A percentile compares a stretch with the other conserved stretches of the same genome.
phyloP scores from a whole-genome alignment of 2,797 vertebrate species.

The Leptoclinus maculatus region DNA sequence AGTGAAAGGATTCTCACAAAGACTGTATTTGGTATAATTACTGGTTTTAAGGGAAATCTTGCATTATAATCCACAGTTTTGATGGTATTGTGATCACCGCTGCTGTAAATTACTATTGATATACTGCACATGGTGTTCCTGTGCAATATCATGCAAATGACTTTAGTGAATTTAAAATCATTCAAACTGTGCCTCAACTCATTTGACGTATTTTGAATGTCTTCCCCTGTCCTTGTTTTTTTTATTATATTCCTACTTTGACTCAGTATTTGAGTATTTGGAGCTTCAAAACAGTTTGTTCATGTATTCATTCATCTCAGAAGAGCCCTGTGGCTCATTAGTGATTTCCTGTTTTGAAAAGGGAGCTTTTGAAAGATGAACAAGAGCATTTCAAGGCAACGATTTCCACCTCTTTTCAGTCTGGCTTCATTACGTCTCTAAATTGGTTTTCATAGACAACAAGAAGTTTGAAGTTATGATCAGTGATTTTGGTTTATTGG shows the following conservation, averaged over 20 bases:
- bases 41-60: constrained; percentile 4
- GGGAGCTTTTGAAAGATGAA: constrained; percentile 59
- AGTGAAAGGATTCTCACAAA: constrained; percentile 19
- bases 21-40: constrained; percentile 16
- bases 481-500: constrained; percentile 32
- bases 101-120: constrained; percentile 10
- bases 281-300: constrained; percentile 56
- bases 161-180: constrained; percentile 21
- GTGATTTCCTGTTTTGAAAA: constrained; percentile 62
- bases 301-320: constrained; percentile 54
- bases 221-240: constrained; percentile 42
- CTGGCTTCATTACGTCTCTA: constrained; percentile 29
- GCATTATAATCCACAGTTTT: constrained; percentile 26
- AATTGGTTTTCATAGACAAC: constrained; percentile 36
- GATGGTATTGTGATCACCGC: constrained; percentile 21
- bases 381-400: constrained; percentile 19
- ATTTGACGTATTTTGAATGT: constrained; percentile 43
- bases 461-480: constrained; percentile 35
- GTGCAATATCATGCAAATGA: neutral
- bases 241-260: constrained; percentile 29
- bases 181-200: constrained; percentile 19
- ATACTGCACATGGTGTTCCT: neutral
- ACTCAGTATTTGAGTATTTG: too few relatives aligned
- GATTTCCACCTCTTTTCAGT: neutral
- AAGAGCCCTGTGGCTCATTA: constrained; percentile 63